Base-by-base conservation (phyloP, 2,797 vertebrate genomes). In the Acridotheres tristis region DNA sequence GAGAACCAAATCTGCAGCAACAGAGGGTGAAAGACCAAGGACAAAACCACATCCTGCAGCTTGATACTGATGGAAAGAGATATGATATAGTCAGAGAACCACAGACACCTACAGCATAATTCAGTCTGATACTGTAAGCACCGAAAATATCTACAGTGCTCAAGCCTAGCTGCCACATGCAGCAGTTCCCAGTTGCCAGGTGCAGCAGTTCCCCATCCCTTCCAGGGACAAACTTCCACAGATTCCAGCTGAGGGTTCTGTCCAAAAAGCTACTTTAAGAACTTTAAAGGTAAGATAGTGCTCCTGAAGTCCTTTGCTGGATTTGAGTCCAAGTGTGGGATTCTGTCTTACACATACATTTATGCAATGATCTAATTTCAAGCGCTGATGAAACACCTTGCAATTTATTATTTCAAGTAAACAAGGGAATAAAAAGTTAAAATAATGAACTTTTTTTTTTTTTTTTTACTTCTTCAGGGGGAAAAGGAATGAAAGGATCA, bases 1-100 rank as follows among this genome's bases (percentile, higher is more conserved):
- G 89, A 96, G 68, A 96, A 93, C 18, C 25, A 63, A 54, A 77
- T 36, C 89, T 95, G 22, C 79, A 76, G 63, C 77, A 96, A 77
- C 63, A 94, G 77, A 57, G 65, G 11, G 16, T 53, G 14, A 85
- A 75, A 82, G 61, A 55, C 10, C 27, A 74, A 61, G 45, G 74
- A 30, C 91, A 82, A 66, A 85, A 80, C 27, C n/a, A 6, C n/a
- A 42, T 82, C 65, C 85, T 92, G 53, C 63, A 55, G 54, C 54
- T 75, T 17, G 40, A 93, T 59, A 40, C 19, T 7, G 38, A 55
- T 77, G 89, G 82, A 76, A 84, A 90, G 42, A 78, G 74, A 40
- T 30, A 73, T 4, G 66, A 91, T 43, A 69, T 53, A 62, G 43
- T 45, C 12, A 53, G 50, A 71, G 54, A 90, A 66, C 63, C 89